phyloP scores from a whole-genome alignment of 1,140 invertebrate species.

The Pentalonia nigronervosa region DNA sequence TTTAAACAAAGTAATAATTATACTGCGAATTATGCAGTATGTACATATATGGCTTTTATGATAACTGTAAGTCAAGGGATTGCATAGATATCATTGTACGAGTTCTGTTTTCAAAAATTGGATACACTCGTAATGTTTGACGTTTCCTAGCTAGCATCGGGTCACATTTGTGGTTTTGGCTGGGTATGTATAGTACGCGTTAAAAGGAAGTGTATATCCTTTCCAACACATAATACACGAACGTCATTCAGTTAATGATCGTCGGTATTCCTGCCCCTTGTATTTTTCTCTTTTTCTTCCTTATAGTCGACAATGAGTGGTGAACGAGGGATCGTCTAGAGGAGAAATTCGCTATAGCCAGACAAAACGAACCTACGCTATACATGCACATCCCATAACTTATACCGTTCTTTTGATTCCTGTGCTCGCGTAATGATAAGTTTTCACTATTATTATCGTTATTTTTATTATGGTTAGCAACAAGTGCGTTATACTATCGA shows the following conservation, averaged over 20 bases:
- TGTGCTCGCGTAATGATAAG: not conserved
- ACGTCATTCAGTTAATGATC: slow-evolving; percentile 23
- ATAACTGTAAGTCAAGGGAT: not conserved
- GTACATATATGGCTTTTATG: not conserved
- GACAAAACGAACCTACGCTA: not conserved
- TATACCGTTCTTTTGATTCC: not conserved
- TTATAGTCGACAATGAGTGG: not conserved
- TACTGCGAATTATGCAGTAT: too few species aligned
- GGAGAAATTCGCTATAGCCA: not conserved
- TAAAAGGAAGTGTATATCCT: slow-evolving; percentile 10
- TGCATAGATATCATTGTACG: not conserved
- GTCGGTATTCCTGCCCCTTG: not conserved
- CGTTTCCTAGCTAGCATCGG: not conserved
- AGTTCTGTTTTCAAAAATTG: not conserved
- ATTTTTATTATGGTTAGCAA: slow-evolving; percentile 1
- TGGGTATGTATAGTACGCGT: not conserved
- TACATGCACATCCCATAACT: not conserved
- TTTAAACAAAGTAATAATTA: not conserved
- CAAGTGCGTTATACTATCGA: not conserved
- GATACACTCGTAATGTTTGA: not conserved
- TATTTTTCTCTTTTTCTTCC: not conserved
- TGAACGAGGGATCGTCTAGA: not conserved
- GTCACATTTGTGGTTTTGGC: not conserved
- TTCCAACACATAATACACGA: slow-evolving; percentile 21
- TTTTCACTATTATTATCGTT: not conserved